Evolutionary conservation across 2,888 invertebrate genomes (phyloP).

Genomic region (Chymomyza procnemis): DNA sequence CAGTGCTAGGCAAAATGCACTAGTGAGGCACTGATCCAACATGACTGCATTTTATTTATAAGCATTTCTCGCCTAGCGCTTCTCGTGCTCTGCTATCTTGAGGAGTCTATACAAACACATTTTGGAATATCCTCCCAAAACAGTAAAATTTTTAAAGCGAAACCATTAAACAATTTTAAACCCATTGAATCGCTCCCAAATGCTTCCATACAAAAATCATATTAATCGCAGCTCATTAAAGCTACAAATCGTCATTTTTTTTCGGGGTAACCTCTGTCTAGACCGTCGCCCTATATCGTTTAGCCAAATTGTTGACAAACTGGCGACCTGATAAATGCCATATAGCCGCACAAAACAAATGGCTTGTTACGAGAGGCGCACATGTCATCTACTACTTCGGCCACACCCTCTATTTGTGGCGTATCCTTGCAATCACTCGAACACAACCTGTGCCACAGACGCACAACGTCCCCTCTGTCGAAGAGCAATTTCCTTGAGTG

Average conservation of each 20-base stretch:
- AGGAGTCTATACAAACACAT: no score
- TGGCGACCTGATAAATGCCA: background rate
- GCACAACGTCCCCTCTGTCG: background rate
- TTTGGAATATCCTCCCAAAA: no score
- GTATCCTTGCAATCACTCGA: no score
- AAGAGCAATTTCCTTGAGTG: background rate
- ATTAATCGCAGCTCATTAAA: background rate
- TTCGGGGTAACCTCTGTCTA: background rate
- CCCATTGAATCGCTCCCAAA: background rate
- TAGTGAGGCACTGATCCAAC: no score
- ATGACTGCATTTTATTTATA: no score
- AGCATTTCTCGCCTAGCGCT: no score
- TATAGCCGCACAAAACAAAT: background rate
- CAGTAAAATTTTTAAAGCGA: no score
- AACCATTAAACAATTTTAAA: background rate
- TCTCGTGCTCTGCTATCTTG: no score
- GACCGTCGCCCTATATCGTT: background rate
- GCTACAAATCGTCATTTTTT: background rate
- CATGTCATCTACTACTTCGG: background rate
- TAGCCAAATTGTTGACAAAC: background rate
- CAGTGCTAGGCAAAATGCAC: no score
- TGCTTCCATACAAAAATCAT: background rate
- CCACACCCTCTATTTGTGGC: background rate
- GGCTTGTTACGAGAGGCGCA: background rate
- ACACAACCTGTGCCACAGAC: no score